Percentiles rank a stretch among this genome's conserved stretches.
Conservation (phyloP, 2,113 vertebrate species). For the Glaucidium brasilianum region DNA sequence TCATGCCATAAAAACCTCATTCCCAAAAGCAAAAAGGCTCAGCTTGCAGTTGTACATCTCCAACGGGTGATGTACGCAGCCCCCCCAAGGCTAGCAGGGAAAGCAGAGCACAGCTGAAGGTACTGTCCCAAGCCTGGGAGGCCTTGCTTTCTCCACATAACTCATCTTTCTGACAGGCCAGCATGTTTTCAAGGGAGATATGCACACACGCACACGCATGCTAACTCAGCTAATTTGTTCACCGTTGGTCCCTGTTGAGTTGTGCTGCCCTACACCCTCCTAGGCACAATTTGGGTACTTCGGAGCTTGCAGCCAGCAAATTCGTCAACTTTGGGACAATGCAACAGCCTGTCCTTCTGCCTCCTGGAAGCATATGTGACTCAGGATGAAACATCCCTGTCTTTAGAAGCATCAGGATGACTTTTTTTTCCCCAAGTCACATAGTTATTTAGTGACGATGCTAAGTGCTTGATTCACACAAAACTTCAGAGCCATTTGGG, state of each 20-base stretch:
- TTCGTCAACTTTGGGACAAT: background rate
- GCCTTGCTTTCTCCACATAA: background rate
- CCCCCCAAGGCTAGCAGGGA: background rate
- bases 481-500: background rate
- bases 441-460: background rate
- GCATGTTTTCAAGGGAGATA: background rate
- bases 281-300: background rate
- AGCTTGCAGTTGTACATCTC: background rate
- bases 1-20: background rate
- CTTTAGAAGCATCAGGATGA: background rate
- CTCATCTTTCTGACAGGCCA: background rate
- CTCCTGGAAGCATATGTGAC: background rate
- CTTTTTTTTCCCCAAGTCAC: background rate
- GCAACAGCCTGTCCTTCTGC: background rate
- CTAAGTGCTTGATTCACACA: background rate
- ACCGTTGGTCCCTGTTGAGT: accelerated
- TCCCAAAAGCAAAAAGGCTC: background rate
- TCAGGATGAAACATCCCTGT: background rate
- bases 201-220: background rate
- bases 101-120: background rate
- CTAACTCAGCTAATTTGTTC: background rate
- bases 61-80: background rate
- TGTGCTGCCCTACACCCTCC: background rate
- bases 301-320: background rate
- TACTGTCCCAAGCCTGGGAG: background rate